A percentile compares a stretch with the other conserved stretches of the same genome.
Evolutionary conservation across 2,797 vertebrate species (phyloP).

Genomic region (Myripristis jacobus): DNA sequence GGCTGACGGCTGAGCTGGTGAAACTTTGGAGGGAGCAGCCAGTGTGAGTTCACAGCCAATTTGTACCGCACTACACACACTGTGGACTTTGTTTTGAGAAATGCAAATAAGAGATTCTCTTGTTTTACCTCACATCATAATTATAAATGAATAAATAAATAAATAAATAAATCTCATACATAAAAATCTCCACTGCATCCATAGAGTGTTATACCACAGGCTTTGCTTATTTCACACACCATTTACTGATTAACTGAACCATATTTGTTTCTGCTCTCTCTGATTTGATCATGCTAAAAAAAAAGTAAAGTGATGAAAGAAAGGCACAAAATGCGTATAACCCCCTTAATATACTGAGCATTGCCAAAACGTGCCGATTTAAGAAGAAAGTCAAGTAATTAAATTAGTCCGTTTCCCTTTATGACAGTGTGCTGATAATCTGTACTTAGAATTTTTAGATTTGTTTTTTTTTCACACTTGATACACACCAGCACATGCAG

Average conservation of each 20-base stretch:
- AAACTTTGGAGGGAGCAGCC: conserved; percentile 90
- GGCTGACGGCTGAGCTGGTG: conserved; percentile 91
- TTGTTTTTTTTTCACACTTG: not conserved
- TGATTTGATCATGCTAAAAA: conserved; percentile 51
- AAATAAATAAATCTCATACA: no score
- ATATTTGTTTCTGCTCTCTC: conserved; percentile 26
- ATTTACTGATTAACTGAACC: conserved; percentile 37
- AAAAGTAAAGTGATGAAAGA: conserved; percentile 70
- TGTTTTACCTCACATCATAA: not conserved
- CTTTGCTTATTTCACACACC: conserved; percentile 36
- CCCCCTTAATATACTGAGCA: conserved; percentile 38
- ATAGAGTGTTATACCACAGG: not conserved
- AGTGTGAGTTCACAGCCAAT: conserved; percentile 85
- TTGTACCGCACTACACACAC: not conserved
- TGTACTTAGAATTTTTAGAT: not conserved
- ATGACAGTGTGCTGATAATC: conserved; percentile 63
- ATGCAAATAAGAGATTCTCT: conserved; percentile 8
- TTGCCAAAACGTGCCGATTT: conserved; percentile 58
- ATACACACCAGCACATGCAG: not conserved
- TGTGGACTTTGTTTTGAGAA: not conserved
- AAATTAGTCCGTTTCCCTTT: conserved; percentile 59
- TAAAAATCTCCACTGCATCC: no score
- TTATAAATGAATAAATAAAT: no score
- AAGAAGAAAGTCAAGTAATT: conserved; percentile 59
- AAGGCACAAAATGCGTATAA: conserved; percentile 45